Percentiles rank a stretch among this genome's conserved stretches.
Conservation (phyloP, 1,140 invertebrate genomes). For the Agrypnia vestita region DNA sequence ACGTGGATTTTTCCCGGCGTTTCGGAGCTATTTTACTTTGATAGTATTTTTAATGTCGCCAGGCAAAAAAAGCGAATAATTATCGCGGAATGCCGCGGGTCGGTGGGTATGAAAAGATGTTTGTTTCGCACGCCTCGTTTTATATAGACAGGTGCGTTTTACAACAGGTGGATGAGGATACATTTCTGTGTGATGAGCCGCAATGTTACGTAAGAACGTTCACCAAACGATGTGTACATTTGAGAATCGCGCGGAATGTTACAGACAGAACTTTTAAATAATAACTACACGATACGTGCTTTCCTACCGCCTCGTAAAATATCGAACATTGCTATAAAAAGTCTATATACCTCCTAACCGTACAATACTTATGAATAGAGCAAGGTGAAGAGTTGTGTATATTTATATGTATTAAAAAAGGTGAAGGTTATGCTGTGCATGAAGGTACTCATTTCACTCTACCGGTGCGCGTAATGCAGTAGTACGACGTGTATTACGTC, state of each 20-base stretch:
- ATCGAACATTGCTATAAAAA: too few species aligned
- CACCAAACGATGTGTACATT: not conserved
- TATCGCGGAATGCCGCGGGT: not conserved
- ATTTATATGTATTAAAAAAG: too few species aligned
- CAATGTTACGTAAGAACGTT: not conserved
- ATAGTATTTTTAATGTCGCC: slow-evolving; percentile 9
- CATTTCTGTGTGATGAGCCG: not conserved
- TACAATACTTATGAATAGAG: too few species aligned
- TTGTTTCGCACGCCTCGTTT: slow-evolving; percentile 23
- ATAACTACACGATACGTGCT: not conserved
- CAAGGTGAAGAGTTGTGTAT: too few species aligned
- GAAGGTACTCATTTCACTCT: too few species aligned
- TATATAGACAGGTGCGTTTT: slow-evolving; percentile 9
- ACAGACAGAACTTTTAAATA: not conserved
- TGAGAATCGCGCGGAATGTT: not conserved
- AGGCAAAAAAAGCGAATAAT: not conserved
- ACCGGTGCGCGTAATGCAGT: too few species aligned
- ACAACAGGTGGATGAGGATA: slow-evolving; percentile 12
- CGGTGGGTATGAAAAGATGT: not conserved
- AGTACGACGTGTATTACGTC: too few species aligned
- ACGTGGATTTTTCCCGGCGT: slow-evolving; percentile 24
- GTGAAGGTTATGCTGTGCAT: too few species aligned
- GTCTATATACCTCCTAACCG: too few species aligned
- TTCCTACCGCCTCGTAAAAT: not conserved
- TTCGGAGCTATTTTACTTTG: slow-evolving; percentile 27